These are phyloP conservation scores for Eucidaris tribuloides DNA, from an alignment of 35 echinoderm and acorn worm species.

Conservation along the genomic window DNA sequence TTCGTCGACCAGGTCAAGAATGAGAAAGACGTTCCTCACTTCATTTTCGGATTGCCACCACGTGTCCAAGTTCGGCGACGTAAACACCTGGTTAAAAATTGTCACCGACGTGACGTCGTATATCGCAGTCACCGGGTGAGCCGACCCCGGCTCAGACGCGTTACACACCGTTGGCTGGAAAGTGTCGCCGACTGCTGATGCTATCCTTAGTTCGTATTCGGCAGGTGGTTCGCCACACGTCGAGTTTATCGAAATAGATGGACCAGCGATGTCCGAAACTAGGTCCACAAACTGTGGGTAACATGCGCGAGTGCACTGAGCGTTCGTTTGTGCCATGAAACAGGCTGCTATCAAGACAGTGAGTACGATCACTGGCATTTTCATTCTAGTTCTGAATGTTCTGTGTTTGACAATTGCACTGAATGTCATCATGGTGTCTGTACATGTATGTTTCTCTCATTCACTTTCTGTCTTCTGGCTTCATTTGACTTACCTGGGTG, in stretches of 20 bases:
- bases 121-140: constrained; percentile 28
- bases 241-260: constrained; percentile 54
- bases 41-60: constrained; percentile 92
- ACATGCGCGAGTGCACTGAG: constrained; percentile 61
- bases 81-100: constrained; percentile 5
- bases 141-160: constrained; percentile 32
- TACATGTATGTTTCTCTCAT: no score
- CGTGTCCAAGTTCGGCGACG: constrained; percentile 37
- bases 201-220: constrained; percentile 12
- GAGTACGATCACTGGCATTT: no score
- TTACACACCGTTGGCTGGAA: constrained; percentile 38
- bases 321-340: no score
- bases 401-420: no score
- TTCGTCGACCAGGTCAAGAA: constrained; percentile 41
- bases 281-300: constrained; percentile 75
- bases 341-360: no score
- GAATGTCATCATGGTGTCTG: no score
- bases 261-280: constrained; percentile 24
- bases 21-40: constrained; percentile 28
- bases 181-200: not conserved
- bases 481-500: no score
- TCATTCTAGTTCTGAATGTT: no score
- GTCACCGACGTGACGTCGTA: constrained; percentile 23
- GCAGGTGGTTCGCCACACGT: constrained; percentile 74
- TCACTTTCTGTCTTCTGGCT: no score